Evolutionary conservation across 2,797 vertebrate species (phyloP).

Genomic region (Pipistrellus nathusii): DNA sequence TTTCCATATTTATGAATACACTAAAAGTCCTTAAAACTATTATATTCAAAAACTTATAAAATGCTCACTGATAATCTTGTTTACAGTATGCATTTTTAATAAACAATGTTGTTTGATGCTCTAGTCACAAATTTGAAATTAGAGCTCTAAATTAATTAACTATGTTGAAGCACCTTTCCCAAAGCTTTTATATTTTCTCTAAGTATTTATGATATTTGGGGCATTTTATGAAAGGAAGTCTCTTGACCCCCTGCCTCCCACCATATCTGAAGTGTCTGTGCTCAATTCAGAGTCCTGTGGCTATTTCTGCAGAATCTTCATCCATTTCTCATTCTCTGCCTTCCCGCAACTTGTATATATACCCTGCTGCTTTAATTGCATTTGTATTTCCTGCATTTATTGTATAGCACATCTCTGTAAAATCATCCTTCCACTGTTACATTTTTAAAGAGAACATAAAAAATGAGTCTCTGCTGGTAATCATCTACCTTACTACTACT

Average conservation of each 20-base stretch:
- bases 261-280: background rate
- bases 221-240: background rate
- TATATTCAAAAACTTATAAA: constrained; percentile 2
- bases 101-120: background rate
- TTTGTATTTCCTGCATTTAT: constrained; percentile 66
- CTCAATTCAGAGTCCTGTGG: background rate
- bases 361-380: constrained; percentile 2
- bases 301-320: background rate
- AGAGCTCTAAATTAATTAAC: background rate
- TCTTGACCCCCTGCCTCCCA: background rate
- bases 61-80: background rate
- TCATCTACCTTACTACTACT: constrained; percentile 55
- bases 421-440: constrained; percentile 21
- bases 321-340: background rate
- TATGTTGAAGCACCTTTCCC: background rate
- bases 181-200: background rate
- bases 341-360: background rate
- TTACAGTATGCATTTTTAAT: background rate
- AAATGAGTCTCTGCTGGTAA: constrained; percentile 69
- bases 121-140: background rate
- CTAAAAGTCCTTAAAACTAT: constrained; percentile 20
- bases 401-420: constrained; percentile 48
- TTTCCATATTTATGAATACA: constrained; percentile 52
- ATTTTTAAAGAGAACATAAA: constrained; percentile 67
- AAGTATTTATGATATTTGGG: background rate